phyloP scores from a whole-genome alignment of 1,140 invertebrate species.

The Drosophila subobscura region DNA sequence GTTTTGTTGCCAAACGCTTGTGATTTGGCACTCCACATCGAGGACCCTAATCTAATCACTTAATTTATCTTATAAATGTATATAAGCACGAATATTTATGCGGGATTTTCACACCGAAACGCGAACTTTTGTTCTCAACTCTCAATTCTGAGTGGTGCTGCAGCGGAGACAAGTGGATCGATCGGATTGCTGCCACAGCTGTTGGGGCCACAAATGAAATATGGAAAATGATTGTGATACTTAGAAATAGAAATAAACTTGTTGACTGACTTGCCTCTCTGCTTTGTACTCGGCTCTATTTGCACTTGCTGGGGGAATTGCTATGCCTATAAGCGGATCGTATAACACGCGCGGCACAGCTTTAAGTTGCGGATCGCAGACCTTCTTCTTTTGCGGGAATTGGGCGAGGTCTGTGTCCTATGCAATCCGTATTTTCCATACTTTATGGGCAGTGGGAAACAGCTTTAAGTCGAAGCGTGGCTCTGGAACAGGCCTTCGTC shows the following conservation, averaged over 20 bases:
- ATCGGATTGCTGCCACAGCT: slow-evolving; percentile 55
- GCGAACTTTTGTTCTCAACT: slow-evolving; percentile 1
- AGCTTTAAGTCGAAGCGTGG: no score
- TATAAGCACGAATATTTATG: slow-evolving; percentile 55
- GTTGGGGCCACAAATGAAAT: slow-evolving; percentile 32
- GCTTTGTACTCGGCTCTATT: slow-evolving; percentile 31
- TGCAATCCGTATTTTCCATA: no score
- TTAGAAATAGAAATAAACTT: slow-evolving; percentile 35
- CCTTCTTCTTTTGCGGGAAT: neutral
- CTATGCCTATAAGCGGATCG: neutral
- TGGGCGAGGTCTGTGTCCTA: no score
- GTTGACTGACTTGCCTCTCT: slow-evolving; percentile 46
- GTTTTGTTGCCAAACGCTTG: slow-evolving; percentile 45
- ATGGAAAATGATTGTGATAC: slow-evolving; percentile 33
- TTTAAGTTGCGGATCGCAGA: neutral
- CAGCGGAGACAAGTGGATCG: slow-evolving; percentile 16
- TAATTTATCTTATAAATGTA: slow-evolving; percentile 65
- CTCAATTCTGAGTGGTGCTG: slow-evolving; percentile 33
- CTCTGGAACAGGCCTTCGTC: no score
- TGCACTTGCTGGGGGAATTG: neutral
- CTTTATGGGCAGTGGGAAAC: no score
- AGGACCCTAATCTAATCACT: slow-evolving; percentile 63
- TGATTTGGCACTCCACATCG: slow-evolving; percentile 36
- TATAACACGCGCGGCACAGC: no score
- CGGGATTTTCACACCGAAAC: slow-evolving; percentile 13